These are phyloP conservation scores for Anodontia alba DNA, from an alignment of 2,888 invertebrate species.

Conservation along the genomic window DNA sequence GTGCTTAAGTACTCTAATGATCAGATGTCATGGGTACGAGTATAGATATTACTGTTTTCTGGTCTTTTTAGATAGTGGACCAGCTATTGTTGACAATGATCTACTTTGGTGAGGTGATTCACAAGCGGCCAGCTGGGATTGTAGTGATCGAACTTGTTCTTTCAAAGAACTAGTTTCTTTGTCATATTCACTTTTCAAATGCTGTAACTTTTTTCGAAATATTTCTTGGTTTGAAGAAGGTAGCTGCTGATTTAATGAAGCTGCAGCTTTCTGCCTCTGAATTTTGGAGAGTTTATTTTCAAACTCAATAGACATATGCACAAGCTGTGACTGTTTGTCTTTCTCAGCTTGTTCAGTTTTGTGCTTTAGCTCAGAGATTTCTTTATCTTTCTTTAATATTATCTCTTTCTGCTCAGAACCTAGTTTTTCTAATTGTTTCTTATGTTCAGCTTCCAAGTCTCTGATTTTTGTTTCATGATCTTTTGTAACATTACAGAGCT, in stretches of 20 bases:
- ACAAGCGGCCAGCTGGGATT: slow-evolving; percentile 22
- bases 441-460: slow-evolving; percentile 14
- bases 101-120: neutral
- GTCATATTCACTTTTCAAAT: slow-evolving; percentile 65
- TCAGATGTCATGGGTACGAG: too few species aligned
- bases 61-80: neutral
- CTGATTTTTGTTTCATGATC: slow-evolving; percentile 25
- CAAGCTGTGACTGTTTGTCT: slow-evolving; percentile 51
- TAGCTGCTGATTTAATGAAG: slow-evolving; percentile 42
- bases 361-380: slow-evolving; percentile 48
- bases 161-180: slow-evolving; percentile 48
- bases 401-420: slow-evolving; percentile 27
- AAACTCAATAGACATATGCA: slow-evolving; percentile 52
- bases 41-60: too few species aligned
- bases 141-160: slow-evolving; percentile 38
- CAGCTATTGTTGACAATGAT: neutral
- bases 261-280: slow-evolving; percentile 49
- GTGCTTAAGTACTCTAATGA: too few species aligned
- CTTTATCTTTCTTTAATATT: slow-evolving; percentile 24
- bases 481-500: slow-evolving; percentile 7
- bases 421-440: slow-evolving; percentile 23
- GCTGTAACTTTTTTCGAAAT: slow-evolving; percentile 64
- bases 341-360: slow-evolving; percentile 27
- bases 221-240: slow-evolving; percentile 62
- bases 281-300: slow-evolving; percentile 61